These are phyloP conservation scores for Apodemia hepburni DNA, from an alignment of 2,888 invertebrate genomes.

Conservation along the genomic window DNA sequence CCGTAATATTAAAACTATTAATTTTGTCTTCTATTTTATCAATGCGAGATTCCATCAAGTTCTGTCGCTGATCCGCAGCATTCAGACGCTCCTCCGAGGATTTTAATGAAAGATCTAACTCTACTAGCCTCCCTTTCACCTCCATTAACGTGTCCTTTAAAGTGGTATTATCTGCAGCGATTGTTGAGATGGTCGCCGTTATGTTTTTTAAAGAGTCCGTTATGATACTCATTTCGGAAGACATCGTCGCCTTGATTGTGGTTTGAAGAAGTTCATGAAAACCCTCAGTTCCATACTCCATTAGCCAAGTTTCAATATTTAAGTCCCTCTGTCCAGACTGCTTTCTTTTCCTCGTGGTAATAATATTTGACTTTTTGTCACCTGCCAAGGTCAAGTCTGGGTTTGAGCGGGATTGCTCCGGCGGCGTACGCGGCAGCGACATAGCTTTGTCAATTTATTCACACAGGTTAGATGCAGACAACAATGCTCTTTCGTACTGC, in stretches of 20 bases:
- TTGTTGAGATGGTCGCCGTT: background rate
- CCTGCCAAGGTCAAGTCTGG: background rate
- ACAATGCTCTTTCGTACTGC: background rate
- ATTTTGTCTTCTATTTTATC: too few relatives aligned
- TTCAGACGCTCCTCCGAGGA: background rate
- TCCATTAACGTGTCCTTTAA: background rate
- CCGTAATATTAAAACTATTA: too few relatives aligned
- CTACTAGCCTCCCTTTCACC: background rate
- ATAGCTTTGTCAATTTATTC: background rate
- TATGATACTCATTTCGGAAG: background rate
- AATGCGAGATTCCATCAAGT: background rate
- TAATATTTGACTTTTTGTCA: background rate
- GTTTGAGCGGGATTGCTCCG: background rate
- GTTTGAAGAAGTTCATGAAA: background rate
- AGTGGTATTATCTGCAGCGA: background rate
- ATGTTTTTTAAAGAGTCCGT: background rate
- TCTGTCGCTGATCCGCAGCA: background rate
- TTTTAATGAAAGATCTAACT: background rate
- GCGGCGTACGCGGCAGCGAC: background rate
- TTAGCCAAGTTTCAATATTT: background rate
- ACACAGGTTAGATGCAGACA: background rate
- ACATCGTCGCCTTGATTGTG: background rate
- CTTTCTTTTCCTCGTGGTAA: background rate
- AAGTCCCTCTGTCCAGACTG: background rate
- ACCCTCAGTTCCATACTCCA: background rate